Conservation (phyloP, 2,797 vertebrate genomes). For the Mus minutoides region DNA sequence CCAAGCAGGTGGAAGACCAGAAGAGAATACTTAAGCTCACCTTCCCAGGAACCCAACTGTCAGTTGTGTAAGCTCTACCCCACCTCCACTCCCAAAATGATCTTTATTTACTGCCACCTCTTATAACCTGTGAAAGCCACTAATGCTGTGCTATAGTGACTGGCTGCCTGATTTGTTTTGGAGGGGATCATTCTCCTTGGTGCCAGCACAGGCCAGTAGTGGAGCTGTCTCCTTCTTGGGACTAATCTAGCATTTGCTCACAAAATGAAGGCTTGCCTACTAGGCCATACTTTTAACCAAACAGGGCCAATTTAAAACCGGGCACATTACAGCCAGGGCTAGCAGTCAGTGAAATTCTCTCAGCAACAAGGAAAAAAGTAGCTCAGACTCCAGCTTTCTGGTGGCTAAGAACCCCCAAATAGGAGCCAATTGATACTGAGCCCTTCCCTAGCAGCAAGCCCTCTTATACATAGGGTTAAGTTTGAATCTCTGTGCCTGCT, state of each 20-base stretch:
- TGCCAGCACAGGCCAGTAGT: conserved; percentile 8
- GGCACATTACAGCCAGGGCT: background rate
- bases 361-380: background rate
- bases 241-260: conserved; percentile 65
- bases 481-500: background rate
- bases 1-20: background rate
- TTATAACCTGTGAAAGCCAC: background rate
- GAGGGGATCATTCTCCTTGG: background rate
- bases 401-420: background rate
- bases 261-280: conserved; percentile 44
- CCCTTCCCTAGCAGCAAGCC: accelerated
- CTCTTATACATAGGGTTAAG: background rate
- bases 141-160: accelerated
- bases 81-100: accelerated
- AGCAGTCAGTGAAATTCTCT: background rate
- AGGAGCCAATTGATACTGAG: accelerated
- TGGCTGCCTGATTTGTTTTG: background rate
- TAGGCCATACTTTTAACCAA: conserved; percentile 58
- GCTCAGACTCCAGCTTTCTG: background rate
- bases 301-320: conserved; percentile 56
- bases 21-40: background rate
- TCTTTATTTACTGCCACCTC: background rate
- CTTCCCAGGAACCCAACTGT: background rate
- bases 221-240: conserved; percentile 58
- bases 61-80: accelerated